phyloP scores from a whole-genome alignment of 2,888 invertebrate species.

The Orchesella flavescens region DNA sequence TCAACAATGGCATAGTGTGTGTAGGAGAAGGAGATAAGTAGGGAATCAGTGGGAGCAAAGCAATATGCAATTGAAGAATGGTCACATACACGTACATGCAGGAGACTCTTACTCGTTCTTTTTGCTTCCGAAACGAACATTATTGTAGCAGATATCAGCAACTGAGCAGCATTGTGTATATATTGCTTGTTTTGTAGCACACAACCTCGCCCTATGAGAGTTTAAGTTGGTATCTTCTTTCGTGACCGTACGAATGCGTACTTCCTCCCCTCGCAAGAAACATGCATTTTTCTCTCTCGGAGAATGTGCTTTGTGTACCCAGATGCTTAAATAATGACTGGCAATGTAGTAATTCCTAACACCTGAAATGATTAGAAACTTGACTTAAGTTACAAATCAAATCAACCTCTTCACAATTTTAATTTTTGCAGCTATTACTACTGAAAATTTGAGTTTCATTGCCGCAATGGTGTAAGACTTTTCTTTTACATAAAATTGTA shows the following conservation, averaged over 20 bases:
- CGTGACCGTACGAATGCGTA: constrained; percentile 18
- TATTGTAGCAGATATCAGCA: neutral
- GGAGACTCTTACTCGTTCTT: too few relatives aligned
- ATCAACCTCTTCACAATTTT: too few relatives aligned
- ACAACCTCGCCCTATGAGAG: constrained; percentile 50
- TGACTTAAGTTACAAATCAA: too few relatives aligned
- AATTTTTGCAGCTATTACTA: too few relatives aligned
- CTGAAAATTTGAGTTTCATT: too few relatives aligned
- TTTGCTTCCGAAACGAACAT: neutral
- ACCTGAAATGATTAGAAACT: neutral
- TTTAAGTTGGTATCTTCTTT: constrained; percentile 59
- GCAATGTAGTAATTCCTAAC: neutral
- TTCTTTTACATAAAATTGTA: too few relatives aligned
- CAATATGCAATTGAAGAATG: too few relatives aligned
- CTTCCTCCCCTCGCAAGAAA: constrained; percentile 54
- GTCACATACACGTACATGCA: too few relatives aligned
- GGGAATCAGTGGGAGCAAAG: too few relatives aligned
- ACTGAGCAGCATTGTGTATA: neutral
- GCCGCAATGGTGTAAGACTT: too few relatives aligned
- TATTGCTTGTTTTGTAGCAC: neutral
- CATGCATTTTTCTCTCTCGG: constrained; percentile 16
- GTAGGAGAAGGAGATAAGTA: too few relatives aligned
- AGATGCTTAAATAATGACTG: neutral
- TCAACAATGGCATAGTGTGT: too few relatives aligned
- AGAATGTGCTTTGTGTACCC: neutral